Conservation (phyloP, 2,797 vertebrate species). For the Sandelia bainsii region DNA sequence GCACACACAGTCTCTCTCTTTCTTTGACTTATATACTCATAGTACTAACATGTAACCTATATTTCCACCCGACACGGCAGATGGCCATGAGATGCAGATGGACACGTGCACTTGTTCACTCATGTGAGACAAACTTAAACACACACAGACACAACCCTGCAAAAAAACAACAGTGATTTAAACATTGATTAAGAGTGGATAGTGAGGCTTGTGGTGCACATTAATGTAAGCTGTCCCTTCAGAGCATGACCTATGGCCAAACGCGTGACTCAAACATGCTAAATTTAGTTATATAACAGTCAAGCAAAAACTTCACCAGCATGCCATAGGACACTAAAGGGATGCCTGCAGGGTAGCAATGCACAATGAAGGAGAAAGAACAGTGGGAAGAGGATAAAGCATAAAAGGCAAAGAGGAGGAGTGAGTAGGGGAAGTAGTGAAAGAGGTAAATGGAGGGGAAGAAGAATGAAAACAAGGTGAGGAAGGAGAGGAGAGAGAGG, state of each 20-base stretch:
- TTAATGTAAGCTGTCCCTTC: conserved; percentile 77
- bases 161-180: conserved; percentile 32
- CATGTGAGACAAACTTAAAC: conserved; percentile 51
- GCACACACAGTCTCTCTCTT: conserved; percentile 7
- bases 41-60: conserved; percentile 48
- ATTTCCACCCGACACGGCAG: conserved; percentile 59
- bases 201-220: conserved; percentile 69
- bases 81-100: conserved; percentile 67
- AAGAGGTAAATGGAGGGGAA: conserved; percentile 63
- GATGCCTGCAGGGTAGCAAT: conserved; percentile 65
- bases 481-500: background rate
- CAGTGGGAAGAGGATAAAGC: conserved; percentile 51
- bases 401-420: conserved; percentile 56
- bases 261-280: conserved; percentile 78
- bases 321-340: conserved; percentile 68
- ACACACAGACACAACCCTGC: conserved; percentile 15
- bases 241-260: conserved; percentile 69
- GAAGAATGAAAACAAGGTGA: conserved; percentile 45
- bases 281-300: conserved; percentile 74
- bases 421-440: conserved; percentile 19
- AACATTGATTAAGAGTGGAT: conserved; percentile 64
- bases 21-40: conserved; percentile 33
- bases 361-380: conserved; percentile 72
- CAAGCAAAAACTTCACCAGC: conserved; percentile 66
- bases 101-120: conserved; percentile 68